Evolutionary conservation across 2,797 vertebrate genomes (phyloP), one percentile per base, ranked within the genome.

Genomic region (Moxostoma hubbsi): DNA sequence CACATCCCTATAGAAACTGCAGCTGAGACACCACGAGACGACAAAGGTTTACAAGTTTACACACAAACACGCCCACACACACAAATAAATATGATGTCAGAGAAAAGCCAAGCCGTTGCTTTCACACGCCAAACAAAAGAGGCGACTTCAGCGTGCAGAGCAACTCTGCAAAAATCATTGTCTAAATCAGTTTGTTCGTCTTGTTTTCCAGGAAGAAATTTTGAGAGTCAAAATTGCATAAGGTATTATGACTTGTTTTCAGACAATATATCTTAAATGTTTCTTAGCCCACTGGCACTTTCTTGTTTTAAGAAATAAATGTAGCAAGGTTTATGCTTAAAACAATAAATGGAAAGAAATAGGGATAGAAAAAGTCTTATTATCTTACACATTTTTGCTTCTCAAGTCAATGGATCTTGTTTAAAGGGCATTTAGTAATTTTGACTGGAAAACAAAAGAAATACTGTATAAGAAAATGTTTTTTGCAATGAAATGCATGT

Each of bases 401-500:
- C 36, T 36, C 36, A 36, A 36, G 36, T 36, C 3, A 36, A 36
- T 36, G 36, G 36, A 36, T 36, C 3, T 36, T 36, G 36, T 36
- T 36, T 36, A 36, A 36, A 36, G 36, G 36, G 36, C 36, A 36
- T 36, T 36, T 36, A 36, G 36, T 36, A 0, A 46, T 64, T 46
- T 62, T 43, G n/a, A 64, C 62, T 64, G 43, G 62, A 77, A 80
- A 49, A 87, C 84, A 85, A 81, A 84, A 91, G 87, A 90, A 46
- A 64, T 15, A 64, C 62, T 46, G 62, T 47, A 13, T 13, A 13
- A 46, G 43, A 64, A 64, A 46, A 46, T 64, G 4, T 86, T 86
- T 91, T 91, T 90, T 90, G 90, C 90, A 88, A 89, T 89, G 86
- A 59, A 36, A 85, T 86, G 89, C 87, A 80, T 87, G 89, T 91